A percentile compares a stretch with the other conserved stretches of the same genome.
These are phyloP conservation scores for Datnioides undecimradiatus DNA, from an alignment of 2,113 vertebrate species.

Conservation along the genomic window DNA sequence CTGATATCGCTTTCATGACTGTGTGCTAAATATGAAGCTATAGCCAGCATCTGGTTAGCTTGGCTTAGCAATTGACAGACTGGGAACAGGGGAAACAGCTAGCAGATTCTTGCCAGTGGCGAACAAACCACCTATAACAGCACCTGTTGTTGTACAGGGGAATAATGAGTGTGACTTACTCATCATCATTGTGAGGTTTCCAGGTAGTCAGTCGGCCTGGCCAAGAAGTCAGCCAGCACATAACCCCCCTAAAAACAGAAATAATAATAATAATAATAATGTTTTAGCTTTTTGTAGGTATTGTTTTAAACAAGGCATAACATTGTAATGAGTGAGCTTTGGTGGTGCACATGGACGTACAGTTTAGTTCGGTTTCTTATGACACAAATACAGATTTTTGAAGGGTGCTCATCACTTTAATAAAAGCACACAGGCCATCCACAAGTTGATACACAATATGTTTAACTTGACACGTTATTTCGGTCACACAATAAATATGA, in stretches of 20 bases:
- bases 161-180: not conserved
- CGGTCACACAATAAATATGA: not conserved
- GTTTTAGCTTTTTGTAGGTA: not conserved
- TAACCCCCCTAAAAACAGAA: not conserved
- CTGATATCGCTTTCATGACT: not conserved
- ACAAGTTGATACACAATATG: not conserved
- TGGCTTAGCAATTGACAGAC: not conserved
- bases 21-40: not conserved
- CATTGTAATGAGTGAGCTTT: not conserved
- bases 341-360: not conserved
- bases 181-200: not conserved
- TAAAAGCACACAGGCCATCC: too few species aligned
- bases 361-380: not conserved
- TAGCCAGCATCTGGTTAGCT: not conserved
- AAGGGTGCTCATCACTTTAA: not conserved
- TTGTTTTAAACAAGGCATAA: not conserved
- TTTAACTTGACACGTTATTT: constrained; percentile 1
- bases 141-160: not conserved
- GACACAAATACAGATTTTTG: not conserved
- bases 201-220: not conserved
- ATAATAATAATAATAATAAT: not conserved
- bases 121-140: not conserved
- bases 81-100: not conserved
- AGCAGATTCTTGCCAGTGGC: not conserved
- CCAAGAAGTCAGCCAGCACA: not conserved